These are phyloP conservation scores for Parazoanthus atlanticus DNA, from an alignment of 92 coral and sea anemone species.

Conservation along the genomic window DNA sequence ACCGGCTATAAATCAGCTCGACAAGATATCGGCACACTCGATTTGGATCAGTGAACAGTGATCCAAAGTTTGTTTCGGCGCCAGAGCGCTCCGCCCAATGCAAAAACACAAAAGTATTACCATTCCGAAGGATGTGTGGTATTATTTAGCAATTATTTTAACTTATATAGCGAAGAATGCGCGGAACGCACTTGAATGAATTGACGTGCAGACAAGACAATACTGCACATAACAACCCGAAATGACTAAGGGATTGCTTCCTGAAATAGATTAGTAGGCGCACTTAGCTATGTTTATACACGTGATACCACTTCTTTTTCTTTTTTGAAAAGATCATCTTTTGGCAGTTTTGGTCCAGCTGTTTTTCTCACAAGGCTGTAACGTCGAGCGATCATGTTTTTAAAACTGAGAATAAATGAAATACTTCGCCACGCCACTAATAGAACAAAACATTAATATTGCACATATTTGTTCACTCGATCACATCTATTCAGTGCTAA, in stretches of 20 bases:
- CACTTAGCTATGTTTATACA: neutral
- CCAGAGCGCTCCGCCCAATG: constrained; percentile 40
- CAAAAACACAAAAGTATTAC: constrained; percentile 34
- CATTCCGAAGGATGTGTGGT: constrained; percentile 15
- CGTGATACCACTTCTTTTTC: neutral
- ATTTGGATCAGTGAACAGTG: constrained; percentile 34
- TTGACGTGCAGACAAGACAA: constrained; percentile 38
- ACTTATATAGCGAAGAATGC: constrained; percentile 42
- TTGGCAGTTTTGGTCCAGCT: neutral
- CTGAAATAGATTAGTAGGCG: constrained; percentile 23
- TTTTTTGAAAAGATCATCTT: neutral
- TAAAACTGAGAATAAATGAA: neutral
- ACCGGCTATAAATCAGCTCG: neutral
- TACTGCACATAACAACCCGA: neutral
- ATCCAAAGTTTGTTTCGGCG: constrained; percentile 24
- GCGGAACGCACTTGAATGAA: constrained; percentile 34
- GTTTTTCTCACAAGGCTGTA: neutral
- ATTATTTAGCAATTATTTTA: constrained; percentile 35
- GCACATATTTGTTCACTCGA: neutral
- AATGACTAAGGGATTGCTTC: constrained; percentile 33
- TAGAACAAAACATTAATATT: constrained; percentile 20
- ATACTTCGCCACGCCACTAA: neutral
- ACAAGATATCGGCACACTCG: constrained; percentile 30
- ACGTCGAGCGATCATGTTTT: neutral
- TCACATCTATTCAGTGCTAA: neutral